phyloP scores from a whole-genome alignment of 2,113 vertebrate species.

The Eulemur rufifrons region DNA sequence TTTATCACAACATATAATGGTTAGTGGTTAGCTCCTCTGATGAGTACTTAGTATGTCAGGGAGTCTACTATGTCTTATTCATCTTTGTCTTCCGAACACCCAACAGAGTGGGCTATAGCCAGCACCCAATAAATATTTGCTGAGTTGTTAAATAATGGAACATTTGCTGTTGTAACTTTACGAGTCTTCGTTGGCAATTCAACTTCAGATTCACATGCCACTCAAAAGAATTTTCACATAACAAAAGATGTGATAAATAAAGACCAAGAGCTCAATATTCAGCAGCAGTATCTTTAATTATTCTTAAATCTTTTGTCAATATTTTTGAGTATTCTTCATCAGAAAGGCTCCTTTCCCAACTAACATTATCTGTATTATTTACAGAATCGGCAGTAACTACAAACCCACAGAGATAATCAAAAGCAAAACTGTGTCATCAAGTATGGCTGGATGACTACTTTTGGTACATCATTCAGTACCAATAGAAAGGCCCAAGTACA shows the following conservation, averaged over 20 bases:
- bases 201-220: slow-evolving; percentile 24
- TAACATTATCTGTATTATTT: slow-evolving; percentile 28
- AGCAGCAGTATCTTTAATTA: slow-evolving; percentile 8
- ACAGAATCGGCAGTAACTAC: background rate
- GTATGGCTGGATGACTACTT: background rate
- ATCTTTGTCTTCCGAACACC: background rate
- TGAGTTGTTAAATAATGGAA: slow-evolving; percentile 68
- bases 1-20: background rate
- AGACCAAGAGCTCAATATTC: slow-evolving; percentile 13
- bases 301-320: background rate
- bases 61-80: background rate
- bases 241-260: slow-evolving; percentile 17
- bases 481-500: background rate
- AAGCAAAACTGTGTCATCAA: slow-evolving; percentile 51
- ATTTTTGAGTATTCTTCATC: slow-evolving; percentile 17
- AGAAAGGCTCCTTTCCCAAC: slow-evolving; percentile 17
- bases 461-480: slow-evolving; percentile 8
- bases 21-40: background rate
- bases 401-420: slow-evolving; percentile 42
- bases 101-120: background rate
- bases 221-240: slow-evolving; percentile 29
- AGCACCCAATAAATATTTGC: slow-evolving; percentile 50
- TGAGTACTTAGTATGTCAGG: background rate
- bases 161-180: slow-evolving; percentile 40
- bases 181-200: slow-evolving; percentile 13